Conservation (phyloP, 1,140 invertebrate species). For the Drosophila chauvacae region DNA sequence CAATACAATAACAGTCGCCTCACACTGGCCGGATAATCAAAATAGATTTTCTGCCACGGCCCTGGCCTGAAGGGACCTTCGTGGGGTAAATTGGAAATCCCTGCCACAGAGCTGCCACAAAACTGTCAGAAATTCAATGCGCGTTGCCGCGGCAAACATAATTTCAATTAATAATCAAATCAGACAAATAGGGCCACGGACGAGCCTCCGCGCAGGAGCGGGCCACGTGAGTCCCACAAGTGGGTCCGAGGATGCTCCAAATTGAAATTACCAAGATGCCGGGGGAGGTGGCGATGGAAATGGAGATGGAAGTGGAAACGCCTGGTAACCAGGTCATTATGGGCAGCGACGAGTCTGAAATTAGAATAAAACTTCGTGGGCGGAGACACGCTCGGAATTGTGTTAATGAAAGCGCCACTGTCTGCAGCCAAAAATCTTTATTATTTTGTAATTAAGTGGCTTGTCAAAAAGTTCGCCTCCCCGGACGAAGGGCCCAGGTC, state of each 20-base stretch:
- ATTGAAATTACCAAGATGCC: constrained; percentile 73
- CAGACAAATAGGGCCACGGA: constrained; percentile 57
- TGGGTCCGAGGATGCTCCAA: constrained; percentile 51
- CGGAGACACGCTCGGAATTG: constrained; percentile 50
- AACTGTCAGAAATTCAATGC: constrained; percentile 76
- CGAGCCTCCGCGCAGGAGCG: constrained; percentile 12
- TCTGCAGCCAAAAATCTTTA: constrained; percentile 75
- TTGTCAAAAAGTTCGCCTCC: constrained; percentile 54
- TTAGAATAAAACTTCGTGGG: constrained; percentile 61
- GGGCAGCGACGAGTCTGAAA: constrained; percentile 53
- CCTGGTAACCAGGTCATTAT: constrained; percentile 76
- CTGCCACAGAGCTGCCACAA: constrained; percentile 58
- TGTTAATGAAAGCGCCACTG: constrained; percentile 67
- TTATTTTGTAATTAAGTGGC: constrained; percentile 82
- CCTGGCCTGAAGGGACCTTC: constrained; percentile 23
- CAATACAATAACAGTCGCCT: constrained; percentile 6
- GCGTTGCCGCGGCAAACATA: constrained; percentile 67
- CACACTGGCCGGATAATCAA: constrained; percentile 17
- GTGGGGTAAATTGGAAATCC: constrained; percentile 22
- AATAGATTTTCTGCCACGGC: constrained; percentile 48
- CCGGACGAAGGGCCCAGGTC: constrained; percentile 23
- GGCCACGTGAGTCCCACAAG: constrained; percentile 57
- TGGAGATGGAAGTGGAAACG: constrained; percentile 6
- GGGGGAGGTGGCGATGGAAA: background rate
- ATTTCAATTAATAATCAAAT: constrained; percentile 81